Conservation (phyloP, 2,888 invertebrate genomes). For the Helobdella robusta region DNA sequence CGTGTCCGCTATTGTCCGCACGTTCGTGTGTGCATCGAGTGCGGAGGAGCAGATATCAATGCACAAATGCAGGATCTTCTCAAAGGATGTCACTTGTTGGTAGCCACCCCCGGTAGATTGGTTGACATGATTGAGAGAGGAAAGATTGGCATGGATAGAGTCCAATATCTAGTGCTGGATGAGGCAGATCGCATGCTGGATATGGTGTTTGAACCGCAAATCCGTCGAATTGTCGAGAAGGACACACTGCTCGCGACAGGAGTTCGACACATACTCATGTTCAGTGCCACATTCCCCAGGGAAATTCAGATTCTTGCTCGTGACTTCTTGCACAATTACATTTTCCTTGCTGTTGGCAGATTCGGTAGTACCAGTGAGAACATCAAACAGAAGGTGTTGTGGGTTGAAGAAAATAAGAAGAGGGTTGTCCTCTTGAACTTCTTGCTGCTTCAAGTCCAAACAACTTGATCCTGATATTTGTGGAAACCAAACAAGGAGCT, state of each 20-base stretch:
- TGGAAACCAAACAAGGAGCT: constrained; percentile 97
- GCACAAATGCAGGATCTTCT: constrained; percentile 77
- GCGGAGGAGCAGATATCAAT: constrained; percentile 87
- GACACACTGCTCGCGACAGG: constrained; percentile 91
- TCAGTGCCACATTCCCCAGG: constrained; percentile 98
- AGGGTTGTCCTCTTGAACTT: constrained; percentile 89
- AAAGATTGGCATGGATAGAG: constrained; percentile 75
- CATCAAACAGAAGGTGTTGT: constrained; percentile 94
- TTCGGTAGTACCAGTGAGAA: constrained; percentile 99
- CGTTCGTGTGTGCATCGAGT: constrained; percentile 92
- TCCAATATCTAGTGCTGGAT: constrained; percentile 78
- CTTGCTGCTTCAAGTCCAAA: constrained; percentile 61
- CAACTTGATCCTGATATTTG: constrained; percentile 82
- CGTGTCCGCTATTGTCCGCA: constrained; percentile 93
- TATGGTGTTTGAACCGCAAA: constrained; percentile 99
- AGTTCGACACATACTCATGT: constrained; percentile 95
- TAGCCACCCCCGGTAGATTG: constrained; percentile 94
- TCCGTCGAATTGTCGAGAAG: constrained; percentile 72
- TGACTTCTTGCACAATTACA: constrained; percentile 94
- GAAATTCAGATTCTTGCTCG: constrained; percentile 93
- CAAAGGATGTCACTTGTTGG: constrained; percentile 92
- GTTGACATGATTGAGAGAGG: constrained; percentile 93
- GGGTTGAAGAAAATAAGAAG: constrained; percentile 97
- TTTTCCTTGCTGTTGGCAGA: constrained; percentile 96
- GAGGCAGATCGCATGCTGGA: constrained; percentile 99